Base-by-base conservation (phyloP, 2,888 invertebrate species). In the Magallana nippona region DNA sequence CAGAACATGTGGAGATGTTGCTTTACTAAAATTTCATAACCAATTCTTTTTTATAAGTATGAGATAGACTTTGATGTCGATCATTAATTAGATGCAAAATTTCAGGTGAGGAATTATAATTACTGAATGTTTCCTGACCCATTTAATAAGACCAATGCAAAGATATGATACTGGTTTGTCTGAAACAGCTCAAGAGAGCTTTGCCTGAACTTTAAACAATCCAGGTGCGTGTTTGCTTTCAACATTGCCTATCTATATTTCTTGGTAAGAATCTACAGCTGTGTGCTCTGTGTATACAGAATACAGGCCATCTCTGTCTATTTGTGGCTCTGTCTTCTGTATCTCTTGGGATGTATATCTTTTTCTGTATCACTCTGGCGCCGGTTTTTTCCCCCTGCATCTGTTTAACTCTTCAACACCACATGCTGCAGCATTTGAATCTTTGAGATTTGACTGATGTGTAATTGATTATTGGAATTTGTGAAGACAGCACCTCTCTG, bases 241-340 rank as follows among this genome's bases (percentile, higher is more conserved):
- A 79, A 79, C 79, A 79, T 79, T 56, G 27, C 22, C 55, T 79
- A 79, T 79, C 79, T 79, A 79, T 79, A 79, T 79, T 57, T 19
- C 79, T 22, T 19, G 17, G 56, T 57, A 79, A 27, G 56, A 57
- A 55, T 56, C 79, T 22, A 22, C 55, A 56, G 71, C 71, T 71
- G 71, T 22, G 22, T 71, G 71, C 32, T 71, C 13, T 71, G 71
- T 71, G 71, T 71, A 71, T 71, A 71, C 71, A 3, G 27, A 71
- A 71, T 32, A 71, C 71, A 71, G 32, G 71, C 22, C 71, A 71
- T 27, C 71, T 22, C 71, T 71, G 71, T 71, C 71, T 71, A 71
- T 71, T 27, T 71, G 27, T 27, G 32, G 71, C 22, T 71, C 71
- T 71, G 71, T 27, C 71, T 71, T 71, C 71, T 71, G 71, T 71